These are phyloP conservation scores for Pteruthius melanotis DNA, from an alignment of 2,113 vertebrate genomes.

Conservation along the genomic window DNA sequence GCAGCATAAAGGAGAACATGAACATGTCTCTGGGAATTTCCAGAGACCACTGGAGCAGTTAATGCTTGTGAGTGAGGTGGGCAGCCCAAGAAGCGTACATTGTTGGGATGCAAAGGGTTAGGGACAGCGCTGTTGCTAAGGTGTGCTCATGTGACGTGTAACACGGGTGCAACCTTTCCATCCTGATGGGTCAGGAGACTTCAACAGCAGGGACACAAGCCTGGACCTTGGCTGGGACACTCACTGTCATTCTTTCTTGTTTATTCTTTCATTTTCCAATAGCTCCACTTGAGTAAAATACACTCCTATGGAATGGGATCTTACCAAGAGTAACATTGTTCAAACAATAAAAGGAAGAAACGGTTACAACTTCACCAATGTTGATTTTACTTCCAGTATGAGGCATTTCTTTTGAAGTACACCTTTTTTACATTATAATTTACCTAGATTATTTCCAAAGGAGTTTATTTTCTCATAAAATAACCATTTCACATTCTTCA, in stretches of 20 bases:
- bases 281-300: background rate
- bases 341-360: background rate
- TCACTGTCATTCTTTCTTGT: background rate
- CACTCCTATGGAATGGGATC: background rate
- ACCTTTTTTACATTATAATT: background rate
- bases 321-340: background rate
- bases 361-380: background rate
- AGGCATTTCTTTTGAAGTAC: background rate
- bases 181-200: background rate
- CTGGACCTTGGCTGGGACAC: background rate
- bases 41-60: background rate
- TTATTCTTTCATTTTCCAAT: background rate
- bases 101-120: background rate
- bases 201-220: background rate
- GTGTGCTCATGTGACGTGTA: too few species aligned
- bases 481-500: background rate
- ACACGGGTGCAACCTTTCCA: background rate
- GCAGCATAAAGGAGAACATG: background rate
- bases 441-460: background rate
- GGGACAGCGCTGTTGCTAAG: accelerated
- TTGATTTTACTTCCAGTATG: background rate
- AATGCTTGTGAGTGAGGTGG: background rate
- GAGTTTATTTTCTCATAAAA: background rate
- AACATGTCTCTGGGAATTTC: background rate
- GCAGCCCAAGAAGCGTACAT: accelerated